These are phyloP conservation scores for Hemitrygon akajei DNA, from an alignment of 2,797 vertebrate genomes.

Conservation along the genomic window DNA sequence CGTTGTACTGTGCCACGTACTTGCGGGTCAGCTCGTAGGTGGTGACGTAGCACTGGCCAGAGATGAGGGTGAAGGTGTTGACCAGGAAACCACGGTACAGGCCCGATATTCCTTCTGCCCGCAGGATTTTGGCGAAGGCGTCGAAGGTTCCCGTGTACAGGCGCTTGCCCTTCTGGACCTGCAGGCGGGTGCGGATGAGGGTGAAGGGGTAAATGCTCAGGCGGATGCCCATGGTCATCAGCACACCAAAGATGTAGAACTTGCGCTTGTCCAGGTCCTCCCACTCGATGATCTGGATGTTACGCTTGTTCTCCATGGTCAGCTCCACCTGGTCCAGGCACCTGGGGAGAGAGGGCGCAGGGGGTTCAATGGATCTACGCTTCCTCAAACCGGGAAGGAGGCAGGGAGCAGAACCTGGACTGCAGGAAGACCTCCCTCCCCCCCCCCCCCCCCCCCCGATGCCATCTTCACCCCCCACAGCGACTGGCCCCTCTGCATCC, in stretches of 20 bases:
- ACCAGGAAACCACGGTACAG: slow-evolving; percentile 92
- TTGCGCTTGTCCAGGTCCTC: slow-evolving; percentile 95
- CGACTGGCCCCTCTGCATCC: too few relatives aligned
- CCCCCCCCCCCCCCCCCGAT: too few relatives aligned
- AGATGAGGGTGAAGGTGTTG: slow-evolving; percentile 91
- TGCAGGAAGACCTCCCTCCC: too few relatives aligned
- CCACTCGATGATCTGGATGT: slow-evolving; percentile 98
- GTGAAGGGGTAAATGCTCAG: slow-evolving; percentile 91
- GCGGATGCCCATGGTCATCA: slow-evolving; percentile 92
- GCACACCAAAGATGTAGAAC: slow-evolving; percentile 88
- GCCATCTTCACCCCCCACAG: too few relatives aligned
- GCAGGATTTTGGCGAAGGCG: slow-evolving; percentile 84
- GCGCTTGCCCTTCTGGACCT: slow-evolving; percentile 88
- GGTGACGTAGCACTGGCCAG: slow-evolving; percentile 94
- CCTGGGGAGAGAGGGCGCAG: background rate
- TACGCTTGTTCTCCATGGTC: slow-evolving; percentile 69
- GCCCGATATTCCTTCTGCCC: slow-evolving; percentile 70
- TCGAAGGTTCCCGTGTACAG: slow-evolving; percentile 85
- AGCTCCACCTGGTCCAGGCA: background rate
- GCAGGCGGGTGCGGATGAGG: slow-evolving; percentile 84
- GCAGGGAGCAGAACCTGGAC: too few relatives aligned
- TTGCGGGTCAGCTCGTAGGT: slow-evolving; percentile 90
- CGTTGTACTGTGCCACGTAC: slow-evolving; percentile 76
- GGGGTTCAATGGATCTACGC: too few relatives aligned
- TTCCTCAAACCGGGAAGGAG: too few relatives aligned